A percentile compares a stretch with the other conserved stretches of the same genome.
Conservation (phyloP, 2,113 vertebrate species). For the Silurus glanis region DNA sequence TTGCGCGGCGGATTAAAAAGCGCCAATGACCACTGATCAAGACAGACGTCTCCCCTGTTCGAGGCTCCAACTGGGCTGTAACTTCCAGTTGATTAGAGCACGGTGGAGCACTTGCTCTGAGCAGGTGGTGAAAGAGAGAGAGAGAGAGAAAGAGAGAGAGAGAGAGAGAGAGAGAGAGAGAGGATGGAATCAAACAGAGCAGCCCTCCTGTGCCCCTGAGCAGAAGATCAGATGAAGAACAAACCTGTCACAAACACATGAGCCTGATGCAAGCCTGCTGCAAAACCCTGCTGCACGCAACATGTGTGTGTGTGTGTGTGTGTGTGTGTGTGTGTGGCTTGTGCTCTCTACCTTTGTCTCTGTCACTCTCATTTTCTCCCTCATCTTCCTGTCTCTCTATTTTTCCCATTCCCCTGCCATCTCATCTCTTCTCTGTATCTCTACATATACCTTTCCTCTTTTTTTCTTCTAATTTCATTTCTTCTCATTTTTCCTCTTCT, state of each 20-base stretch:
- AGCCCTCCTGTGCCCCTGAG: conserved; percentile 68
- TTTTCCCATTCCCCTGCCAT: conserved; percentile 17
- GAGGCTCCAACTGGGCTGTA: conserved; percentile 42
- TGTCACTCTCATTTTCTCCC: conserved; percentile 51
- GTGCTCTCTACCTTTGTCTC: background rate
- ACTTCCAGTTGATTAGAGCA: conserved; percentile 57
- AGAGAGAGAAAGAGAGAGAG: background rate
- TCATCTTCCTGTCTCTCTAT: conserved; percentile 39
- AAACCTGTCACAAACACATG: conserved; percentile 75
- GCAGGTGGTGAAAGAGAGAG: conserved; percentile 54
- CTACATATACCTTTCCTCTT: background rate
- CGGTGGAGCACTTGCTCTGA: conserved; percentile 41
- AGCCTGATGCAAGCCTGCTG: conserved; percentile 77
- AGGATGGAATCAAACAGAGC: conserved; percentile 75
- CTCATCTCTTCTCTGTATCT: conserved; percentile 6
- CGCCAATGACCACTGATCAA: conserved; percentile 10
- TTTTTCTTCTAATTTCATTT: background rate
- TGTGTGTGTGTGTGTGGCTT: conserved; percentile 16
- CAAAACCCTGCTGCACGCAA: conserved; percentile 68
- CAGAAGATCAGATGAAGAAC: conserved; percentile 76
- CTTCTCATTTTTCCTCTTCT: background rate
- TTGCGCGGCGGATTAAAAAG: conserved; percentile 46
- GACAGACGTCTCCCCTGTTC: conserved; percentile 40
- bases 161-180: conserved; percentile 39
- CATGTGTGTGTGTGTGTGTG: conserved; percentile 58